Evolutionary conservation across 1,140 invertebrate genomes (phyloP).

Genomic region (Tribolium madens): DNA sequence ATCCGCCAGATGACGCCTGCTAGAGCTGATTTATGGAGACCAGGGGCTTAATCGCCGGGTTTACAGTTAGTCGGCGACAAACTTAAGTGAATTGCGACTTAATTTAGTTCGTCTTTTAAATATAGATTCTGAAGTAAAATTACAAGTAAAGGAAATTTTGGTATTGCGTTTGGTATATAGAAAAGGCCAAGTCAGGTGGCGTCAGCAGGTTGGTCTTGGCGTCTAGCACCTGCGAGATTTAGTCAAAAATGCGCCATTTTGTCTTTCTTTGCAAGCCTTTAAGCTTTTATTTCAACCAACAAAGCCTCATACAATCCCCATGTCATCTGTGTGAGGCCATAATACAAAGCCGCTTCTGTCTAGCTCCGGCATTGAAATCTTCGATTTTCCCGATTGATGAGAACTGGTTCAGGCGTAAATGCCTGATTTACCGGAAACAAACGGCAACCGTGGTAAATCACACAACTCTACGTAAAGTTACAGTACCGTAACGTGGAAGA

Average conservation of each 20-base stretch:
- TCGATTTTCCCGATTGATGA: neutral
- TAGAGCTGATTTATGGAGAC: constrained; percentile 14
- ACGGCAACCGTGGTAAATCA: constrained; percentile 26
- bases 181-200: neutral
- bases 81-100: neutral
- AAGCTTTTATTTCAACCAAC: neutral
- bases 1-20: constrained; percentile 33
- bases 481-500: neutral
- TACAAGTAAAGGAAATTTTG: too few species aligned
- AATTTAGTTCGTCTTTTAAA: too few species aligned
- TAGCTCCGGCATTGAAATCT: neutral
- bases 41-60: neutral
- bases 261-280: too few species aligned
- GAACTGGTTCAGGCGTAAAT: neutral
- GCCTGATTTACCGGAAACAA: constrained; percentile 7
- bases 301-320: neutral
- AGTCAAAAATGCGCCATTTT: neutral
- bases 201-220: neutral
- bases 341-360: too few species aligned
- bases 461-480: neutral
- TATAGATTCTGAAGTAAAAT: too few species aligned
- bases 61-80: constrained; percentile 27
- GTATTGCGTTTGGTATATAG: neutral
- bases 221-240: neutral
- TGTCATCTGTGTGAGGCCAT: neutral